phyloP scores from a whole-genome alignment of 1,140 invertebrate genomes.

The Drosophila murphyi region DNA sequence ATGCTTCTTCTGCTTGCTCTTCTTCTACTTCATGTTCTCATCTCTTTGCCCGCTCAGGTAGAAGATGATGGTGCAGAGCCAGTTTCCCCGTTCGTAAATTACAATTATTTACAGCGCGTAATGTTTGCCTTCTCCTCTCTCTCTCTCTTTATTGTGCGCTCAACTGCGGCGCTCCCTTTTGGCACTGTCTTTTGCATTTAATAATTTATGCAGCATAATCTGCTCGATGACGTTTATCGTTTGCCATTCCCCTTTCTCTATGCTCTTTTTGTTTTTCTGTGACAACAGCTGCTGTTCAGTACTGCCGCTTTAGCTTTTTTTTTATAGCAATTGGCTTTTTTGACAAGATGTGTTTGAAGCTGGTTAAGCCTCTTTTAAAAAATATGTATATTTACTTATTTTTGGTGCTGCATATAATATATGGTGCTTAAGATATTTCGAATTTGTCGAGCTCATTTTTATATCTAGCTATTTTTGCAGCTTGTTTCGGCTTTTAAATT shows the following conservation, averaged over 20 bases:
- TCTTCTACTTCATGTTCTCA: slow-evolving; percentile 31
- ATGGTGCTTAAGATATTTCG: no score
- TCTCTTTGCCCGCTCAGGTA: slow-evolving; percentile 60
- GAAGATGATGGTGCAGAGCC: slow-evolving; percentile 60
- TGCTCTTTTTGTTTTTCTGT: slow-evolving; percentile 4
- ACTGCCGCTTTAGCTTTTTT: neutral
- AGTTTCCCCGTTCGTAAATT: slow-evolving; percentile 74
- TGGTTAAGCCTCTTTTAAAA: neutral
- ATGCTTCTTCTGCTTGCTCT: slow-evolving; percentile 10
- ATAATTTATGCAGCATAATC: slow-evolving; percentile 82
- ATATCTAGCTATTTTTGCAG: neutral
- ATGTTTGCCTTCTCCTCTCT: slow-evolving; percentile 37
- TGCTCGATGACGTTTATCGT: slow-evolving; percentile 77
- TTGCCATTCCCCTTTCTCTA: slow-evolving; percentile 55
- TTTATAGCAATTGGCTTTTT: neutral
- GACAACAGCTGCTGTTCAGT: slow-evolving; percentile 4
- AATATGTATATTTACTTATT: no score
- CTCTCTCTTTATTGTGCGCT: slow-evolving; percentile 7
- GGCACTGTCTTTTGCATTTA: slow-evolving; percentile 71
- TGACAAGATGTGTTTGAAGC: neutral
- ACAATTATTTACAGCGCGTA: slow-evolving; percentile 76
- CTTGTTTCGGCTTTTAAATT: neutral
- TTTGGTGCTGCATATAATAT: no score
- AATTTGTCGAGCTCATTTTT: no score
- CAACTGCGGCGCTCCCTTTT: slow-evolving; percentile 64